Evolutionary conservation across 2,888 invertebrate genomes (phyloP), one percentile per base, ranked within the genome.

Genomic region (Lasioglossum leucozonium): DNA sequence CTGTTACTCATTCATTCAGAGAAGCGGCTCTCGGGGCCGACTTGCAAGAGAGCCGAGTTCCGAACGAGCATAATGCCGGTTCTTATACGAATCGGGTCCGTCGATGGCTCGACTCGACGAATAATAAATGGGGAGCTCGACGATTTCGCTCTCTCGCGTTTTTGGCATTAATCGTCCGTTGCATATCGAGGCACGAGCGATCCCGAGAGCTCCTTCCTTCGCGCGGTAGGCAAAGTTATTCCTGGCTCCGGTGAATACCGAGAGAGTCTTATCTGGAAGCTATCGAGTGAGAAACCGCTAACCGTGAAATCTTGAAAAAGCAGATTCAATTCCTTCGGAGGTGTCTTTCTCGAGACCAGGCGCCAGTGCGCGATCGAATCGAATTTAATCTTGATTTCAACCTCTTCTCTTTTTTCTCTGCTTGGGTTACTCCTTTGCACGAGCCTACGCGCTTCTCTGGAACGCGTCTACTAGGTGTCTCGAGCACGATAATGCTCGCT

Each of bases 1-100:
- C 80, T 83, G 79, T 88, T 86, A 82, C 89, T 90, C 89, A 82
- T 86, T 89, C 88, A 87, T 88, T 85, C 84, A 90, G 77, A 84
- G 80, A 85, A 88, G 75, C 78, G 67, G 11, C 40, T 30, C 30
- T n/a, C 55, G 55, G 55, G 11, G 62, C 62, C 62, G 62, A 55
- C 55, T 55, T 10, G 55, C 55, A 22, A n/a, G 26, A 62, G 30
- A 69, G 30, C 69, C 82, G 72, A 71, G 81, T 79, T 82, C 77
- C 86, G 82, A 79, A 65, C 51, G 73, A 87, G 81, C 65, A 87
- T 80, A 87, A 87, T 87, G 78, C 87, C 80, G 82, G 75, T 87
- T 87, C 87, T 86, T 82, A 77, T 79, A 81, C 72, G 81, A 79
- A 82, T 34, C 86, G 69, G 79, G 86, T 86, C 86, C 86, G 82